phyloP scores from a whole-genome alignment of 2,888 invertebrate species.

The Bombyx huttoni region DNA sequence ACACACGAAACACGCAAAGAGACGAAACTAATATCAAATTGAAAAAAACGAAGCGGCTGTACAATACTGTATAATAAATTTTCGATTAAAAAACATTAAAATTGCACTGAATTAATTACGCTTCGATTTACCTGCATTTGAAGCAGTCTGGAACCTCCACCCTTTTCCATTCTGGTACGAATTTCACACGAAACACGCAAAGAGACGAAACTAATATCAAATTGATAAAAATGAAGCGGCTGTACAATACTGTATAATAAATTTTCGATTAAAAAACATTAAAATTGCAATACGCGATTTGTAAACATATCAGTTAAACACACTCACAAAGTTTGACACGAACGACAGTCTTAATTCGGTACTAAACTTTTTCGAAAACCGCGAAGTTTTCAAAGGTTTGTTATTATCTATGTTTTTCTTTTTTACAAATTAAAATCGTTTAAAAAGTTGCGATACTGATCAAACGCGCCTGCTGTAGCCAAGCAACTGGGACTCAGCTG shows the following conservation, averaged over 20 bases:
- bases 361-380: background rate
- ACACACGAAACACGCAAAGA: conserved; percentile 6
- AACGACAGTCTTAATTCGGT: conserved; percentile 12
- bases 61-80: conserved; percentile 9
- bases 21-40: conserved; percentile 5
- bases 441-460: conserved; percentile 29
- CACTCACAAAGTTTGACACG: conserved; percentile 51
- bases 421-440: too few species aligned
- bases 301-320: conserved; percentile 26
- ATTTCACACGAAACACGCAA: conserved; percentile 6
- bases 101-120: conserved; percentile 11
- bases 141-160: conserved; percentile 49
- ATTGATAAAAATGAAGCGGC: background rate
- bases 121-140: conserved; percentile 56
- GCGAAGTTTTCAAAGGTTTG: background rate
- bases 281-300: conserved; percentile 38
- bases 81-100: conserved; percentile 6
- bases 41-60: background rate
- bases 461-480: conserved; percentile 53
- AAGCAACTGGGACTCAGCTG: conserved; percentile 38
- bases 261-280: conserved; percentile 2
- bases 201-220: conserved; percentile 6
- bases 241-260: conserved; percentile 9
- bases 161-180: conserved; percentile 44
- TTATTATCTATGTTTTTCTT: background rate